Evolutionary conservation across 2,797 vertebrate genomes (phyloP).

Genomic region (Gymnothorax reevesii): DNA sequence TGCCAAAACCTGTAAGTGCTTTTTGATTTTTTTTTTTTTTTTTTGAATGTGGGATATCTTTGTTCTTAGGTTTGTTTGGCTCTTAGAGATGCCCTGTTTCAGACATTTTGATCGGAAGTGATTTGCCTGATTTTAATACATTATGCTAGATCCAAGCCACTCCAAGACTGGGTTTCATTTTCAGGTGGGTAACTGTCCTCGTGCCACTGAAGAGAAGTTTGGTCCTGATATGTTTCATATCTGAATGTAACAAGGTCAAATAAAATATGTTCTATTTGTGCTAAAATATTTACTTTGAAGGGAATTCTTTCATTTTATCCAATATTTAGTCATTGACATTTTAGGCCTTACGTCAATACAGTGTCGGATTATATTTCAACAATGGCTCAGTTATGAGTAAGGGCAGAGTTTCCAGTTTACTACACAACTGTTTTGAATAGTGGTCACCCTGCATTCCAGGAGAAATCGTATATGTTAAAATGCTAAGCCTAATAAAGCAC

Average conservation of each 20-base stretch:
- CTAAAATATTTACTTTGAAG: background rate
- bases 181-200: background rate
- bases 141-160: too few relatives aligned
- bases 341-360: background rate
- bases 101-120: background rate
- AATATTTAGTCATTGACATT: background rate
- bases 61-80: background rate
- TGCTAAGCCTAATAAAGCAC: too few relatives aligned
- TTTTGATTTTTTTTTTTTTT: background rate
- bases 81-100: background rate
- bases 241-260: background rate
- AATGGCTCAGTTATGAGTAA: background rate
- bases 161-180: background rate
- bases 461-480: too few relatives aligned
- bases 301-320: background rate
- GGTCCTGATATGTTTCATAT: background rate
- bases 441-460: too few relatives aligned
- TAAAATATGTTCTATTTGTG: background rate
- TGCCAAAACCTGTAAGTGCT: conserved; percentile 16
- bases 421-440: background rate
- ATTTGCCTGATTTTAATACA: background rate
- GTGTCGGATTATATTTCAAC: background rate
- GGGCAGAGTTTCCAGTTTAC: background rate
- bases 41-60: background rate
- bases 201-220: background rate